Conservation (phyloP, 2,113 vertebrate species). For the Chionodraco myersi region DNA sequence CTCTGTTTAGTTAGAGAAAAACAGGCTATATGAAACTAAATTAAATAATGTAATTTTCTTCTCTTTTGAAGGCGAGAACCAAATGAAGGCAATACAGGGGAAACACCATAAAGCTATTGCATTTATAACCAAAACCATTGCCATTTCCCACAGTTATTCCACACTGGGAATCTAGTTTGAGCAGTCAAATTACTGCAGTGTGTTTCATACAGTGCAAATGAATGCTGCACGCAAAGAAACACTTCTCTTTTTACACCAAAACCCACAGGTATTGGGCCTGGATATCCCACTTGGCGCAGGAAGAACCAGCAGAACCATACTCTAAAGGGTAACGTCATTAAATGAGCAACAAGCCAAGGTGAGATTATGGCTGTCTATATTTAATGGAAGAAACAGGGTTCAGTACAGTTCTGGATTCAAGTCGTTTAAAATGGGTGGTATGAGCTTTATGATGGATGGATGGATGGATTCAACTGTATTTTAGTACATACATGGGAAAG, state of each 20-base stretch:
- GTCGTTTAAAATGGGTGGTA: too few relatives aligned
- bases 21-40: not conserved
- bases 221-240: slow-evolving; percentile 67
- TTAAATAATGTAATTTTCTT: slow-evolving; percentile 1
- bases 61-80: not conserved
- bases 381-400: slow-evolving; percentile 29
- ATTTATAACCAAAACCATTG: slow-evolving; percentile 42
- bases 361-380: slow-evolving; percentile 31
- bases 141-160: slow-evolving; percentile 56
- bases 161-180: slow-evolving; percentile 62
- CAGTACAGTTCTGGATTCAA: slow-evolving; percentile 7
- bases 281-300: slow-evolving; percentile 61
- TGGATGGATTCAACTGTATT: slow-evolving; percentile 13
- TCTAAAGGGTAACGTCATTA: slow-evolving; percentile 51
- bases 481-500: slow-evolving; percentile 9
- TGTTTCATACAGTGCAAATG: slow-evolving; percentile 65
- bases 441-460: not conserved
- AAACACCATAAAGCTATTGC: not conserved
- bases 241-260: slow-evolving; percentile 63
- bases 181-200: slow-evolving; percentile 61
- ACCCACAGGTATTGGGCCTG: slow-evolving; percentile 71
- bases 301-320: slow-evolving; percentile 40
- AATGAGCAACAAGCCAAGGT: slow-evolving; percentile 38
- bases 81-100: not conserved
- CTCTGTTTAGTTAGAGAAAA: not conserved